These are phyloP conservation scores for Chalcis sispes DNA, from an alignment of 2,888 invertebrate genomes.

Conservation along the genomic window DNA sequence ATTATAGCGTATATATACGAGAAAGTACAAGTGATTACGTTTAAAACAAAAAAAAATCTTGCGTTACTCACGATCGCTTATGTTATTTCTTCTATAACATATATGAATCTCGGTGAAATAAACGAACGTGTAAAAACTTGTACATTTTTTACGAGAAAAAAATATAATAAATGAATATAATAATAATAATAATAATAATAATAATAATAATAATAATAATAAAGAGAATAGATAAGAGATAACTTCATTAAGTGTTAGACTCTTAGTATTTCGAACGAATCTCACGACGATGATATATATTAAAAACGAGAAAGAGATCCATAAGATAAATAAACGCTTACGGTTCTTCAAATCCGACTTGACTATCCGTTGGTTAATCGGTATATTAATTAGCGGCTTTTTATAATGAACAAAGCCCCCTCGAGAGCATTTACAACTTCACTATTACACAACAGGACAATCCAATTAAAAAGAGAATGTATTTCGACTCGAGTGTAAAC, in stretches of 20 bases:
- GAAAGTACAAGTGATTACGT: constrained; percentile 18
- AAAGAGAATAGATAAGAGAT: too few species aligned
- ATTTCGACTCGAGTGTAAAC: constrained; percentile 49
- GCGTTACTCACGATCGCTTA: neutral
- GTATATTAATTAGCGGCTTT: neutral
- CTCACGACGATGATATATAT: constrained; percentile 21
- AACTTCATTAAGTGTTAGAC: constrained; percentile 45
- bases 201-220: too few species aligned
- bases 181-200: too few species aligned
- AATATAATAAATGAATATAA: constrained; percentile 3
- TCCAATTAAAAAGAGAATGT: constrained; percentile 48
- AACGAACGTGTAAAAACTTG: constrained; percentile 38
- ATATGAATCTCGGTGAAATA: constrained; percentile 28
- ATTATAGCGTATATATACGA: neutral
- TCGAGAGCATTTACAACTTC: constrained; percentile 18
- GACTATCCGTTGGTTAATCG: constrained; percentile 26
- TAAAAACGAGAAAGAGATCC: constrained; percentile 5
- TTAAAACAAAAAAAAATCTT: constrained; percentile 10
- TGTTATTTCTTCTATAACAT: too few species aligned
- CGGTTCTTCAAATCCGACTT: constrained; percentile 11
- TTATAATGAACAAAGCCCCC: neutral
- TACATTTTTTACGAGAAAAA: constrained; percentile 47
- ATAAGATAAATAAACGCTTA: constrained; percentile 22
- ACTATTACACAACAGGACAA: constrained; percentile 48
- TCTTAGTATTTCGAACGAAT: constrained; percentile 39